Conservation (phyloP, 2,888 invertebrate species). For the Macaria liturata region DNA sequence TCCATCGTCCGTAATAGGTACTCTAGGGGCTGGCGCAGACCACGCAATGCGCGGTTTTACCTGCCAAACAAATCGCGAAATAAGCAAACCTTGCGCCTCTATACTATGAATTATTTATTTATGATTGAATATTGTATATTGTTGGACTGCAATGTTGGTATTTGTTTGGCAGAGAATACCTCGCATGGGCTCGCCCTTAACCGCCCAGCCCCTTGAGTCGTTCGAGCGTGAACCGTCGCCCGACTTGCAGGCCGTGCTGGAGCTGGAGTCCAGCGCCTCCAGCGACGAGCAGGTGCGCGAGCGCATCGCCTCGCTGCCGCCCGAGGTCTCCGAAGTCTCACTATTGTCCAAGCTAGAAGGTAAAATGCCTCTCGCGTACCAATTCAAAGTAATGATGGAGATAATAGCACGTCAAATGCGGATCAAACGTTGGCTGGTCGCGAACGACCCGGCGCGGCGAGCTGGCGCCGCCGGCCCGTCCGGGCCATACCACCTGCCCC, state of each 20-base stretch:
- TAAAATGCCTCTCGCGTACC: slow-evolving; percentile 60
- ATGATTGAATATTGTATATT: not conserved
- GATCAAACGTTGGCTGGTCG: slow-evolving; percentile 4
- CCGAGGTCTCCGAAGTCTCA: slow-evolving; percentile 96
- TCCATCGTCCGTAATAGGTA: no score
- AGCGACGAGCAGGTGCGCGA: slow-evolving; percentile 96
- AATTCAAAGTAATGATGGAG: slow-evolving; percentile 34
- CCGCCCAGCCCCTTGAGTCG: not conserved
- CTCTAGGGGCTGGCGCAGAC: not conserved
- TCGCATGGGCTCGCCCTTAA: not conserved
- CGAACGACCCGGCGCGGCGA: not conserved
- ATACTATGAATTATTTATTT: not conserved
- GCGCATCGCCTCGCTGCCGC: slow-evolving; percentile 95
- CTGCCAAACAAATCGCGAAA: not conserved
- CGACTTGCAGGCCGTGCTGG: slow-evolving; percentile 84
- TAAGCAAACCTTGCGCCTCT: not conserved
- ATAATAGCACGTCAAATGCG: slow-evolving; percentile 22
- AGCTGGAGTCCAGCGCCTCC: slow-evolving; percentile 96
- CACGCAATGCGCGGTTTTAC: not conserved
- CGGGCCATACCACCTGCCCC: no score
- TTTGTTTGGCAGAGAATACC: slow-evolving; percentile 5
- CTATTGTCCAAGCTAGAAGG: slow-evolving; percentile 93
- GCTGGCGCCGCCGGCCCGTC: not conserved
- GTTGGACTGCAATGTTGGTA: not conserved
- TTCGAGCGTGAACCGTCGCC: slow-evolving; percentile 12